These are phyloP conservation scores for Notodonta dromedarius DNA, from an alignment of 2,888 invertebrate species.

Conservation along the genomic window DNA sequence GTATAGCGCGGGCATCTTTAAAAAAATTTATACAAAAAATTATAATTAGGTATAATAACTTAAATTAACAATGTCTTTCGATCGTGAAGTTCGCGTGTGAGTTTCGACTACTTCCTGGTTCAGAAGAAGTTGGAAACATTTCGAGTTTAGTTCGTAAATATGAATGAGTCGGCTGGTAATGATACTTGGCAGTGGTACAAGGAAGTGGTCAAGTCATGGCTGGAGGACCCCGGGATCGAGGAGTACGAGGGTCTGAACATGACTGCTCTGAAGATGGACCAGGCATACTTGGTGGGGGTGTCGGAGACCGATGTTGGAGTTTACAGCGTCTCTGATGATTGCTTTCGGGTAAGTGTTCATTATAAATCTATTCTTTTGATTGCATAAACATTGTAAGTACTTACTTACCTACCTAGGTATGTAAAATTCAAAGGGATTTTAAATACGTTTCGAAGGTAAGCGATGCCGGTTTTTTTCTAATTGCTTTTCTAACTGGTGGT, in stretches of 20 bases:
- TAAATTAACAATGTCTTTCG: conserved; percentile 6
- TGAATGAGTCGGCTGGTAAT: conserved; percentile 66
- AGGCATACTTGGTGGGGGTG: conserved; percentile 85
- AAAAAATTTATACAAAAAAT: conserved; percentile 9
- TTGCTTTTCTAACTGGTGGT: background rate
- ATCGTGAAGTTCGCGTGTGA: conserved; percentile 10
- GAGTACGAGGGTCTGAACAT: conserved; percentile 83
- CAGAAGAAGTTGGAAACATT: conserved; percentile 45
- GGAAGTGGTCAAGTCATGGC: conserved; percentile 79
- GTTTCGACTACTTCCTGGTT: conserved; percentile 40
- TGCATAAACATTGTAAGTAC: background rate
- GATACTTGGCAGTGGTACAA: conserved; percentile 73
- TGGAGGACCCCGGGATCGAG: conserved; percentile 82
- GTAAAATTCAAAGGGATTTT: background rate
- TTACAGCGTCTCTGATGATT: conserved; percentile 88
- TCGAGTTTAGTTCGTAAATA: conserved; percentile 36
- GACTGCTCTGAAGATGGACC: conserved; percentile 85
- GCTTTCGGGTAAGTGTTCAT: conserved; percentile 85
- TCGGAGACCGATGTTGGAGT: conserved; percentile 77
- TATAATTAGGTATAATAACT: background rate
- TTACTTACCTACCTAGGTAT: too few relatives aligned
- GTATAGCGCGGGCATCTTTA: background rate
- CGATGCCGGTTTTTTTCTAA: background rate
- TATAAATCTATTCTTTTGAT: background rate
- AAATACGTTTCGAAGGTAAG: background rate